Evolutionary conservation across 2,113 vertebrate species (phyloP).

Genomic region (Acrocephalus kingi): DNA sequence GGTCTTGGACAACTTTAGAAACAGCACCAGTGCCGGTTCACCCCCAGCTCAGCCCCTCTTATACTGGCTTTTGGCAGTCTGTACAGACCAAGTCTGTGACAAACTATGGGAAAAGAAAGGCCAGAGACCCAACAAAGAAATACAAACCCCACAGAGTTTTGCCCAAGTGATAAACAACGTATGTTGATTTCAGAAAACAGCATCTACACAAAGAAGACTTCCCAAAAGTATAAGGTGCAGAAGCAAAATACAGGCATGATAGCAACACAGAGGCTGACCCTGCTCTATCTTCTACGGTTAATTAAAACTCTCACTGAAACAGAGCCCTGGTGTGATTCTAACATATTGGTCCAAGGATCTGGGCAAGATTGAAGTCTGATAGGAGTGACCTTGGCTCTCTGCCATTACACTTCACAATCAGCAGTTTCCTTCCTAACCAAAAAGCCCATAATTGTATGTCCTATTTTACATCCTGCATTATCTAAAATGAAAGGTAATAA

Average conservation of each 20-base stretch:
- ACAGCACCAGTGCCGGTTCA: not conserved
- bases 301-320: slow-evolving; percentile 53
- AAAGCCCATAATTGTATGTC: not conserved
- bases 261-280: not conserved
- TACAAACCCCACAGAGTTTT: not conserved
- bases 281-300: slow-evolving; percentile 36
- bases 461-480: not conserved
- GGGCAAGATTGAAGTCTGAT: slow-evolving; percentile 2
- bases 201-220: not conserved
- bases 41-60: not conserved
- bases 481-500: slow-evolving; percentile 17
- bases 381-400: slow-evolving; percentile 26
- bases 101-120: not conserved
- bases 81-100: not conserved
- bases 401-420: not conserved
- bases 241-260: not conserved
- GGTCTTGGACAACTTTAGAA: not conserved
- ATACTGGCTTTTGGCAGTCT: not conserved
- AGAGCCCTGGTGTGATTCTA: not conserved
- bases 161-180: not conserved
- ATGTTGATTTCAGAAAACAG: not conserved
- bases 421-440: not conserved
- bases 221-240: not conserved
- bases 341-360: not conserved
- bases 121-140: not conserved